Base-by-base conservation (phyloP, 2,797 vertebrate genomes). In the Eremophila alpestris region DNA sequence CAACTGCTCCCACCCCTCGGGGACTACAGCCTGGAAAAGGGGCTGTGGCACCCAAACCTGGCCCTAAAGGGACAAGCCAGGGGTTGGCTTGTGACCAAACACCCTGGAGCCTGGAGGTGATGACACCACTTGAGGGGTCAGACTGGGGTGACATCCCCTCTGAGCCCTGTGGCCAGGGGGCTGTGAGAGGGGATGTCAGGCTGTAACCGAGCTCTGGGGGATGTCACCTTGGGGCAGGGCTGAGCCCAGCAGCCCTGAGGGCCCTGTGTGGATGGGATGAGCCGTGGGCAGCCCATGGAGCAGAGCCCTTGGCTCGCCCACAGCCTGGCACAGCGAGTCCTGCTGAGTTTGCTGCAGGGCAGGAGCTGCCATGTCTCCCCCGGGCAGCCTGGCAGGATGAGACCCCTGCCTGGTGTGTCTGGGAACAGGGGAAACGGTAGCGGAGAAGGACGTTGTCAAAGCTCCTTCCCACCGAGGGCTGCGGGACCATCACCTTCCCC, bases 281-380 rank as follows among this genome's bases (percentile, higher is more conserved):
- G n/a, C 0, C 1, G 0, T 1, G 9, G 65, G 52, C 48, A 49
- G 54, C 74, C 54, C 11, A 0, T 0, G 1, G 24, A 58, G 34
- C 45, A 30, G 23, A 83, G 60, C n/a, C n/a, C 26, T 56, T 23
- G 27, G 24, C 41, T 68, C 2, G 2, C 43, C 1, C 54, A 13
- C 64, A 75, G 54, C 38, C 68, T 16, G 67, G 19, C 4, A 40
- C 45, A 21, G 69, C 0, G 3, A 23, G 32, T 63, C 54, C 75
- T 24, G 71, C 4, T 29, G 63, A 49, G 22, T 80, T 60, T 85
- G 80, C 64, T 73, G 63, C 49, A 40, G 71, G 68, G 63, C 55
- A 62, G 82, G 48, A 85, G 34, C 74, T 64, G 82, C 4, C 0
- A 5, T 21, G 5, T 22, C 0, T 36, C 34, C 64, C 74, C 48